Evolutionary conservation across 2,797 vertebrate species (phyloP).

Genomic region (Odontamblyopus rebecca): DNA sequence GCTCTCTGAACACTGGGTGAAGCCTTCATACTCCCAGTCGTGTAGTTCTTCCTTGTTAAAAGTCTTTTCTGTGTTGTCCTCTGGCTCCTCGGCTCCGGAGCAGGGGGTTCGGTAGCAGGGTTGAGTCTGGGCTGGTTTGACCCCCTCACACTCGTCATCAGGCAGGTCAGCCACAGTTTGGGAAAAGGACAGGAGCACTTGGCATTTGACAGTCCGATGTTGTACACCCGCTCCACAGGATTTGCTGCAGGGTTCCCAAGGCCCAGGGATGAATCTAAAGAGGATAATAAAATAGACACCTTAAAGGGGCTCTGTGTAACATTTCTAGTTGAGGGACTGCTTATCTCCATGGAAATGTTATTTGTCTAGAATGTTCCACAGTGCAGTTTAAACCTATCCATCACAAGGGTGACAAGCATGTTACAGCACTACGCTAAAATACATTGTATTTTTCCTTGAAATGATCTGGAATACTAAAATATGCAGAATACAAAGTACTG

Average conservation of each 20-base stretch:
- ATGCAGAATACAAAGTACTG: not conserved
- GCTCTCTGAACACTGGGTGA: constrained; percentile 90
- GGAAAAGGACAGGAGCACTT: constrained; percentile 93
- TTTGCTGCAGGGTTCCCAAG: constrained; percentile 89
- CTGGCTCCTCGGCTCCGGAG: constrained; percentile 68
- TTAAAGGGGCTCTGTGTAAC: no score
- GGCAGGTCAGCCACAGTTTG: constrained; percentile 93
- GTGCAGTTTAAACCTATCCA: no score
- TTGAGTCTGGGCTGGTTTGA: constrained; percentile 81
- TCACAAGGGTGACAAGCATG: no score
- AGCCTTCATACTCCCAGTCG: constrained; percentile 95
- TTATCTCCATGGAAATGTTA: no score
- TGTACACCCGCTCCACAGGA: constrained; percentile 90
- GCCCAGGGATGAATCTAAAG: constrained; percentile 88
- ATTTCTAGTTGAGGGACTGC: not conserved
- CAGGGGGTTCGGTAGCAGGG: constrained; percentile 88
- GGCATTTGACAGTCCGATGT: constrained; percentile 85
- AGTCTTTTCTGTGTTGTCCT: constrained; percentile 56
- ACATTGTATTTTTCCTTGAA: not conserved
- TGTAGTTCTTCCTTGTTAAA: constrained; percentile 81
- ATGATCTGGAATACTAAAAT: not conserved
- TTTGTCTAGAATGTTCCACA: no score
- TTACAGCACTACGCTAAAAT: no score
- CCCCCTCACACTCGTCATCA: constrained; percentile 88
- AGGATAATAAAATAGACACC: constrained; percentile 2